phyloP scores from a whole-genome alignment of 1,140 invertebrate species.

The Charaxes varanes region DNA sequence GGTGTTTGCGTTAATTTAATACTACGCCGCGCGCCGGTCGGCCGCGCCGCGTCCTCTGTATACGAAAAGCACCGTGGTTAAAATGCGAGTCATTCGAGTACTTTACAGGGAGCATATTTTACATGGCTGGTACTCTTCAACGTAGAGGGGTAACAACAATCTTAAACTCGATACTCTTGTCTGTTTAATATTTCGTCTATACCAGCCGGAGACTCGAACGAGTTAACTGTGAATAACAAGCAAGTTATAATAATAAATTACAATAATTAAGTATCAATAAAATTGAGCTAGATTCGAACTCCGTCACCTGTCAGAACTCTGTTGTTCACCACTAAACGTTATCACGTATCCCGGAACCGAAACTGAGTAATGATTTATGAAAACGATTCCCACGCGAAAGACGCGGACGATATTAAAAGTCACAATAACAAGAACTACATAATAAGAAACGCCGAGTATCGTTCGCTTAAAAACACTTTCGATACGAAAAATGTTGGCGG shows the following conservation, averaged over 20 bases:
- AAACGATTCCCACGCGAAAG: too few relatives aligned
- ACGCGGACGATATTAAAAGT: too few relatives aligned
- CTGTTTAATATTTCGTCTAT: too few relatives aligned
- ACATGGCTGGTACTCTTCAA: too few relatives aligned
- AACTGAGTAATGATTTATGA: slow-evolving; percentile 4
- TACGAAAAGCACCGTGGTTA: slow-evolving; percentile 47
- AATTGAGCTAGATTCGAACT: slow-evolving; percentile 66
- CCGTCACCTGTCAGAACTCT: slow-evolving; percentile 30
- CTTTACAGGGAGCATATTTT: slow-evolving; percentile 25
- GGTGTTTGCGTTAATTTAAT: too few relatives aligned
- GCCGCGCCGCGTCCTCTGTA: slow-evolving; percentile 25
- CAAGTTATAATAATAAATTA: slow-evolving; percentile 55
- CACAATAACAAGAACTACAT: too few relatives aligned
- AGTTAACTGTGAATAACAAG: slow-evolving; percentile 52
- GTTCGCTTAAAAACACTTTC: background rate
- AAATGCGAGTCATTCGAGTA: slow-evolving; percentile 50
- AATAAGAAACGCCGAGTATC: background rate
- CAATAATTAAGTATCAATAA: slow-evolving; percentile 65
- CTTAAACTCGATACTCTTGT: too few relatives aligned
- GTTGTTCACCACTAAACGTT: slow-evolving; percentile 19
- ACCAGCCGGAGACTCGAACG: slow-evolving; percentile 8
- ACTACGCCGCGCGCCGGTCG: slow-evolving; percentile 6
- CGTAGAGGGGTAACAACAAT: too few relatives aligned
- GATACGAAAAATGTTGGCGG: slow-evolving; percentile 12
- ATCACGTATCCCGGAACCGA: slow-evolving; percentile 18